A percentile compares a stretch with the other conserved stretches of the same genome.
These are phyloP conservation scores for Peromyscus eremicus DNA, from an alignment of 2,797 vertebrate species.

Conservation along the genomic window DNA sequence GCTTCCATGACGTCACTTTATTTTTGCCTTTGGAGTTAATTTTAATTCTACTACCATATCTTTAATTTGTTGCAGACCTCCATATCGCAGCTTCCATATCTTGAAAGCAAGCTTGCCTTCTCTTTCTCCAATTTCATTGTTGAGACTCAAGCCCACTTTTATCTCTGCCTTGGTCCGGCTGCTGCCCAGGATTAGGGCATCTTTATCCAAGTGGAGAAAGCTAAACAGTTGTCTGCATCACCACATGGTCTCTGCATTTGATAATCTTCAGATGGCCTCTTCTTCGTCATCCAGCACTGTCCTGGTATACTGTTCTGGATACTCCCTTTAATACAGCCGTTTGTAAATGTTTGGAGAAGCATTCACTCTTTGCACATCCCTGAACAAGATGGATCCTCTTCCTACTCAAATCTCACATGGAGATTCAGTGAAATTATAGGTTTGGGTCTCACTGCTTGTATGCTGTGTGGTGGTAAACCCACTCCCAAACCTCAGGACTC, in stretches of 20 bases:
- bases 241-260: slow-evolving; percentile 5
- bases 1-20: neutral
- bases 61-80: slow-evolving; percentile 71
- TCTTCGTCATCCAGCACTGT: neutral
- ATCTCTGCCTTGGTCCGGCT: slow-evolving; percentile 51
- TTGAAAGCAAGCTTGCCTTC: slow-evolving; percentile 61
- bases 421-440: neutral
- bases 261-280: neutral
- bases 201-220: slow-evolving; percentile 45
- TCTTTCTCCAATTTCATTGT: slow-evolving; percentile 69
- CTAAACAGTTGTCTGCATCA: slow-evolving; percentile 39
- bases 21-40: slow-evolving; percentile 35
- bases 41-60: slow-evolving; percentile 62
- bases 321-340: neutral
- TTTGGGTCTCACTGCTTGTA: neutral
- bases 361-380: neutral
- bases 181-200: neutral
- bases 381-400: neutral
- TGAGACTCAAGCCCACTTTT: slow-evolving; percentile 47
- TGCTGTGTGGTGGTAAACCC: neutral
- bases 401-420: neutral
- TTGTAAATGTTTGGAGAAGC: slow-evolving; percentile 1
- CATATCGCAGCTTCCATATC: slow-evolving; percentile 15
- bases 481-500: neutral
- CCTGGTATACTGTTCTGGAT: neutral